A percentile compares a stretch with the other conserved stretches of the same genome.
These are phyloP conservation scores for Thera obeliscata DNA, from an alignment of 2,888 invertebrate genomes.

Conservation along the genomic window DNA sequence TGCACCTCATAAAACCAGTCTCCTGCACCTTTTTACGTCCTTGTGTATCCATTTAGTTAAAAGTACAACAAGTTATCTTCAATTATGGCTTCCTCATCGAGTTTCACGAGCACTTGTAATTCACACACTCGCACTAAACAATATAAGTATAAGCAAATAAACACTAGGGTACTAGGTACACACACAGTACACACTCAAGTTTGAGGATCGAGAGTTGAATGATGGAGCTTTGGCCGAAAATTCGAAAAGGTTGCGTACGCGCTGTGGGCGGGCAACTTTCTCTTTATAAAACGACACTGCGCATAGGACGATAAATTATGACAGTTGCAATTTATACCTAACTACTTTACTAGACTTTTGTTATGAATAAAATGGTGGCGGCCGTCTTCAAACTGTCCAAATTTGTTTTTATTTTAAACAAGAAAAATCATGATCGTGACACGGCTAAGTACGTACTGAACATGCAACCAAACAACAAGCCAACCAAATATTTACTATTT, in stretches of 20 bases:
- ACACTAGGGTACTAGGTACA: slow-evolving; percentile 29
- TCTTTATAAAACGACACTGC: slow-evolving; percentile 55
- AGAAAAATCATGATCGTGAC: too few species aligned
- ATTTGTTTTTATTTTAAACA: too few species aligned
- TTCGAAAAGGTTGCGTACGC: slow-evolving; percentile 50
- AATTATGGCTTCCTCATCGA: slow-evolving; percentile 41
- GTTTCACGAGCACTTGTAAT: slow-evolving; percentile 42
- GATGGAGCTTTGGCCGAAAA: slow-evolving; percentile 43
- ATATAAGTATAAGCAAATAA: slow-evolving; percentile 30
- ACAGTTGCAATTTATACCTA: slow-evolving; percentile 27
- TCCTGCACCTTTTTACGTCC: slow-evolving; percentile 4
- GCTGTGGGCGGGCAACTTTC: slow-evolving; percentile 78
- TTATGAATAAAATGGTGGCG: too few species aligned
- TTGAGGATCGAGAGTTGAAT: slow-evolving; percentile 40
- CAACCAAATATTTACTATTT: slow-evolving; percentile 5
- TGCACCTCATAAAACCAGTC: slow-evolving; percentile 5
- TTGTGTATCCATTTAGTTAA: slow-evolving; percentile 35
- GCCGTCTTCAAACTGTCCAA: too few species aligned
- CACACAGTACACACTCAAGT: slow-evolving; percentile 38
- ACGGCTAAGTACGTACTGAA: not conserved
- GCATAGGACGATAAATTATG: slow-evolving; percentile 37
- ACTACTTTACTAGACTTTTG: not conserved
- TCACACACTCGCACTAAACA: slow-evolving; percentile 44
- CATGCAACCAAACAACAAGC: not conserved
- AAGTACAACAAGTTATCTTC: slow-evolving; percentile 40